These are phyloP conservation scores for Macrotis lagotis DNA, from an alignment of 2,113 vertebrate species.

Conservation along the genomic window DNA sequence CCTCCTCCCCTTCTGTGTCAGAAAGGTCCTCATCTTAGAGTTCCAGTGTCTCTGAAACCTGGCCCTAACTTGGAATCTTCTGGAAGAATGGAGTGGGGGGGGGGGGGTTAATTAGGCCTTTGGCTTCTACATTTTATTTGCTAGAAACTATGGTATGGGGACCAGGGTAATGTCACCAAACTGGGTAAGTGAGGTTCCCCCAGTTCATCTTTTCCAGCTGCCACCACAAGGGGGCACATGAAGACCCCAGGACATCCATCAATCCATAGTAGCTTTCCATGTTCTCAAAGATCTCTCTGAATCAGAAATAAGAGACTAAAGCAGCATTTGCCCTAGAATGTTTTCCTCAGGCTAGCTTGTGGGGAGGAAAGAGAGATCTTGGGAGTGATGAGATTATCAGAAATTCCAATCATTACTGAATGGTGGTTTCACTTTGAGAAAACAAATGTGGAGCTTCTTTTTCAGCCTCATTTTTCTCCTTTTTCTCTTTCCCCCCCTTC, in stretches of 20 bases:
- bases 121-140: not conserved
- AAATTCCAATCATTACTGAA: not conserved
- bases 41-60: not conserved
- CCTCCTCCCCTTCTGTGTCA: not conserved
- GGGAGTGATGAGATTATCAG: not conserved
- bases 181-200: not conserved
- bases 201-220: not conserved
- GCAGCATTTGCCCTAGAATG: accelerated
- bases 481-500: not conserved
- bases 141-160: not conserved
- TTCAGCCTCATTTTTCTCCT: not conserved
- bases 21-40: not conserved
- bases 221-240: not conserved
- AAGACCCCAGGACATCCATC: not conserved
- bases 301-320: not conserved
- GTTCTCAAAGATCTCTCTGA: not conserved
- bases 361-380: not conserved
- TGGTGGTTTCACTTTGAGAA: not conserved
- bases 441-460: not conserved
- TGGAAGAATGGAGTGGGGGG: not conserved
- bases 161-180: not conserved
- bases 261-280: not conserved
- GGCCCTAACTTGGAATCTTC: not conserved
- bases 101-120: not conserved
- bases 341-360: not conserved